phyloP scores from a whole-genome alignment of 1,140 invertebrate genomes.

The Ceratoteleas bidentatus region DNA sequence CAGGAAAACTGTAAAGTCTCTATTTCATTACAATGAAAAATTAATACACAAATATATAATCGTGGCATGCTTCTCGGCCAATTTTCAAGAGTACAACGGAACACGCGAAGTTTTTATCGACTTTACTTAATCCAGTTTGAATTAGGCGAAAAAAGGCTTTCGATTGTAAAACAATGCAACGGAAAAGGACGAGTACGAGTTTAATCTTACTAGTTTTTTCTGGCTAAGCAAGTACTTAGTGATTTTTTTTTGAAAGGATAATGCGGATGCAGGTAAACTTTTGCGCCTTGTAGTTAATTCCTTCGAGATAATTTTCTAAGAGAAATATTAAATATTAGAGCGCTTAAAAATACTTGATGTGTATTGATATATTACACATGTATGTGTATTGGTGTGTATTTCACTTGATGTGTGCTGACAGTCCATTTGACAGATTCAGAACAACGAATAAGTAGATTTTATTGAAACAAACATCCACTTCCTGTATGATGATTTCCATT shows the following conservation, averaged over 20 bases:
- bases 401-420: too few relatives aligned
- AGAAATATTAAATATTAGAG: too few relatives aligned
- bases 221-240: constrained; percentile 74
- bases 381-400: too few relatives aligned
- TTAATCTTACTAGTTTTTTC: constrained; percentile 65
- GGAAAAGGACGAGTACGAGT: constrained; percentile 44
- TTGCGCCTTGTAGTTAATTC: neutral
- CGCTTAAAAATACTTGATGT: too few relatives aligned
- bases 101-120: constrained; percentile 51
- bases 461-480: too few relatives aligned
- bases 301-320: too few relatives aligned
- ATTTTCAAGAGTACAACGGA: constrained; percentile 50
- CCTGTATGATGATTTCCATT: too few relatives aligned
- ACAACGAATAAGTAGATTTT: too few relatives aligned
- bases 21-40: constrained; percentile 15
- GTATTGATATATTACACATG: too few relatives aligned
- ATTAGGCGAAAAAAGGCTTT: constrained; percentile 48
- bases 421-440: too few relatives aligned
- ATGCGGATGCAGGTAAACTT: constrained; percentile 59
- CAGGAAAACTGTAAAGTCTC: constrained; percentile 5
- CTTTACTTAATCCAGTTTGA: constrained; percentile 44
- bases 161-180: constrained; percentile 27
- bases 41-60: constrained; percentile 40
- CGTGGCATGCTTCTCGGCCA: constrained; percentile 30
- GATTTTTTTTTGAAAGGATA: constrained; percentile 66